These are phyloP conservation scores for Mergus octosetaceus DNA, from an alignment of 2,797 vertebrate genomes.

Conservation along the genomic window DNA sequence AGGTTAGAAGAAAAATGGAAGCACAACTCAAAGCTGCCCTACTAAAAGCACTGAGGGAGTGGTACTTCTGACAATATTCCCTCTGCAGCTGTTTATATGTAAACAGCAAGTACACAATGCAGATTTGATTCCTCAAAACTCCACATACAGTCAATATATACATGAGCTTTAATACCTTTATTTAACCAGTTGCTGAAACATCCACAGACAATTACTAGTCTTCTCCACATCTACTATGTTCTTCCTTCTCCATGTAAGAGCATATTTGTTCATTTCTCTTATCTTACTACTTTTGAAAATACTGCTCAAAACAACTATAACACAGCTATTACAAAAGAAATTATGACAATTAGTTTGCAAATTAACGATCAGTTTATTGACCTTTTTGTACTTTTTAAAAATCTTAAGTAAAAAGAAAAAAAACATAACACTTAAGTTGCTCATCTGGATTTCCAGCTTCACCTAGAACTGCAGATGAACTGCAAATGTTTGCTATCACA, in stretches of 20 bases:
- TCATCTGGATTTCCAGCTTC: background rate
- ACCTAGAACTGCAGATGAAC: background rate
- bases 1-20: background rate
- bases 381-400: background rate
- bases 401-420: background rate
- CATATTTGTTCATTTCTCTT: background rate
- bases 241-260: background rate
- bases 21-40: background rate
- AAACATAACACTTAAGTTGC: background rate
- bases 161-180: background rate
- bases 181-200: background rate
- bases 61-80: background rate
- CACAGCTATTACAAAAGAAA: background rate
- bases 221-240: background rate
- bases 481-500: background rate
- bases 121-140: background rate
- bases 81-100: background rate
- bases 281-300: background rate
- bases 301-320: background rate
- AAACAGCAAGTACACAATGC: background rate
- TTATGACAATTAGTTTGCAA: background rate
- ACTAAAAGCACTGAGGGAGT: background rate
- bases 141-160: background rate
- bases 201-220: background rate
- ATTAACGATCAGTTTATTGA: background rate